phyloP scores from a whole-genome alignment of 1,140 invertebrate genomes.

The Babylonia areolata region DNA sequence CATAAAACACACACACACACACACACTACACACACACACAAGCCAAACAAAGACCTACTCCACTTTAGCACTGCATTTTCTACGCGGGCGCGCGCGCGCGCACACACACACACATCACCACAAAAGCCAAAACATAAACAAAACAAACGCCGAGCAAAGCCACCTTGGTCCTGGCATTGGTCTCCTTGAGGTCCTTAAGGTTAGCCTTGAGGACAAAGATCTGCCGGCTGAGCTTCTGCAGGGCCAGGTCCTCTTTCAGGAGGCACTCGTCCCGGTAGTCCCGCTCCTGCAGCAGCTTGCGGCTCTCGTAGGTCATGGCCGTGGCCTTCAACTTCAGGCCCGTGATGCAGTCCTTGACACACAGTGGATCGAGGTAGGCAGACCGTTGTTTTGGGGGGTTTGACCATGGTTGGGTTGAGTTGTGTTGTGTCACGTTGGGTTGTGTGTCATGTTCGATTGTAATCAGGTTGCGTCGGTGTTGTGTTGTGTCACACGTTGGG shows the following conservation, averaged over 20 bases:
- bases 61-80: not conserved
- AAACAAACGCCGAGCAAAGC: no score
- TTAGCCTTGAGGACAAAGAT: slow-evolving; percentile 20
- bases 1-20: no score
- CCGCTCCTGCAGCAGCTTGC: slow-evolving; percentile 18
- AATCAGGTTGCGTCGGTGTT: no score
- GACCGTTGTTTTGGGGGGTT: no score
- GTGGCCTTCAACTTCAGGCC: not conserved
- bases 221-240: slow-evolving; percentile 19
- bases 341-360: not conserved
- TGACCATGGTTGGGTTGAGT: no score
- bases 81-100: not conserved
- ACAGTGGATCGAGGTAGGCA: no score
- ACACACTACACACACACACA: not conserved
- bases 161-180: slow-evolving; percentile 29
- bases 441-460: no score
- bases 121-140: no score
- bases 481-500: no score
- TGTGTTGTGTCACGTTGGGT: no score
- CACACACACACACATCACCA: no score
- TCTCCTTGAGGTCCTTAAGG: slow-evolving; percentile 4
- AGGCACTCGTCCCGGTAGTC: slow-evolving; percentile 31
- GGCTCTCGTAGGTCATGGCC: slow-evolving; percentile 7
- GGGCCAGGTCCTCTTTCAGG: not conserved
- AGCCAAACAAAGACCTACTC: no score